Evolutionary conservation across 2,888 invertebrate genomes (phyloP).

Genomic region (Lutraria lutraria): DNA sequence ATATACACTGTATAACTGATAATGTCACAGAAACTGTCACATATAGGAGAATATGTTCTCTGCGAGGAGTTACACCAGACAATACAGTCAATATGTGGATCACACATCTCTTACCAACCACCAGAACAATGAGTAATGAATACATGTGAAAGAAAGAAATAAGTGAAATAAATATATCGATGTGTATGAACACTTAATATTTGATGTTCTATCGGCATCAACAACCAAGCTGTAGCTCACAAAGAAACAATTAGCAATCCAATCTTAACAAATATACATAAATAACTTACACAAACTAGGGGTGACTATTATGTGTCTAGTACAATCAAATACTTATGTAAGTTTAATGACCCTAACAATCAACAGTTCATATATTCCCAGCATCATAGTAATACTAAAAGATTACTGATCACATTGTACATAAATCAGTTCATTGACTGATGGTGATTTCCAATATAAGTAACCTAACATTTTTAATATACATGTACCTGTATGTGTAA

Average conservation of each 20-base stretch:
- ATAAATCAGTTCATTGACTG: background rate
- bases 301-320: conserved; percentile 30
- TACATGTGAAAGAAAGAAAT: background rate
- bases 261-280: conserved; percentile 24
- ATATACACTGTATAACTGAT: no score
- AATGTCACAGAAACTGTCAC: background rate
- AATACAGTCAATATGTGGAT: background rate
- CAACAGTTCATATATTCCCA: background rate
- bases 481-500: no score
- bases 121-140: background rate
- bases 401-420: background rate
- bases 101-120: background rate
- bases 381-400: background rate
- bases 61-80: background rate
- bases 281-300: background rate
- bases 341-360: conserved; percentile 28
- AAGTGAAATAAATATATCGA: conserved; percentile 3
- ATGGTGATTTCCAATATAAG: background rate
- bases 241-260: background rate
- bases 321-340: conserved; percentile 36
- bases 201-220: conserved; percentile 21
- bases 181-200: conserved; percentile 24
- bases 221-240: background rate
- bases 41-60: background rate
- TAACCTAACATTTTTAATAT: no score